Evolutionary conservation across 2,113 vertebrate genomes (phyloP).

Genomic region (Ophiodon elongatus): DNA sequence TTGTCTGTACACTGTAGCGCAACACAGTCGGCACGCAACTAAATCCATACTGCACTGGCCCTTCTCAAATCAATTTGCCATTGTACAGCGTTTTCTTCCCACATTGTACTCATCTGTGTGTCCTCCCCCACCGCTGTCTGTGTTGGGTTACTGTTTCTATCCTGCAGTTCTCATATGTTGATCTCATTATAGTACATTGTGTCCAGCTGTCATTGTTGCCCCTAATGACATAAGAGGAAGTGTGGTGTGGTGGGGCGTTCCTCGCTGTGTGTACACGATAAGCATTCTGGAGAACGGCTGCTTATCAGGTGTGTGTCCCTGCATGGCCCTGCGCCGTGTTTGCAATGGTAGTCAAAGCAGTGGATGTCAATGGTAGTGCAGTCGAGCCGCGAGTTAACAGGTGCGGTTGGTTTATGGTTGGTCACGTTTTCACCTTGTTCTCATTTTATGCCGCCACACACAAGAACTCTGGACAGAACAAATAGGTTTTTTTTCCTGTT

Average conservation of each 20-base stretch:
- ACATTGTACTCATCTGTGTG: conserved; percentile 17
- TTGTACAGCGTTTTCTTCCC: conserved; percentile 22
- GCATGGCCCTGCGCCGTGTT: conserved; percentile 22
- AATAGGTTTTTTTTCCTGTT: conserved; percentile 20
- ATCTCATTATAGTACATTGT: conserved; percentile 54
- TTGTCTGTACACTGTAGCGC: conserved; percentile 1
- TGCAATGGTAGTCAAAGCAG: conserved; percentile 39
- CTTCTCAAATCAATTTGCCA: conserved; percentile 40
- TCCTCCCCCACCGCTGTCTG: conserved; percentile 17
- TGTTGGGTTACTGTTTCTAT: conserved; percentile 20
- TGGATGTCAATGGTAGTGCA: conserved; percentile 17
- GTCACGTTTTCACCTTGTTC: neutral
- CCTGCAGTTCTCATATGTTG: conserved; percentile 47
- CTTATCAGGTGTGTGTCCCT: conserved; percentile 71
- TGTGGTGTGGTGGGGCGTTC: conserved; percentile 42
- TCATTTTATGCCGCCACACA: conserved; percentile 10
- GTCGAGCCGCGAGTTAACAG: conserved; percentile 39
- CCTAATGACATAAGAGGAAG: conserved; percentile 68
- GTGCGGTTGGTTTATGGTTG: conserved; percentile 46
- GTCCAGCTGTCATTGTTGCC: conserved; percentile 66
- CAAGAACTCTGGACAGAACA: conserved; percentile 3
- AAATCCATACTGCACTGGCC: conserved; percentile 44
- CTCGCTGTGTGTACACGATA: conserved; percentile 71
- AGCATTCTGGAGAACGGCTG: conserved; percentile 58
- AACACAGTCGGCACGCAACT: neutral